phyloP scores from a whole-genome alignment of 2,113 vertebrate genomes.

The Gymnocephalus cernua region DNA sequence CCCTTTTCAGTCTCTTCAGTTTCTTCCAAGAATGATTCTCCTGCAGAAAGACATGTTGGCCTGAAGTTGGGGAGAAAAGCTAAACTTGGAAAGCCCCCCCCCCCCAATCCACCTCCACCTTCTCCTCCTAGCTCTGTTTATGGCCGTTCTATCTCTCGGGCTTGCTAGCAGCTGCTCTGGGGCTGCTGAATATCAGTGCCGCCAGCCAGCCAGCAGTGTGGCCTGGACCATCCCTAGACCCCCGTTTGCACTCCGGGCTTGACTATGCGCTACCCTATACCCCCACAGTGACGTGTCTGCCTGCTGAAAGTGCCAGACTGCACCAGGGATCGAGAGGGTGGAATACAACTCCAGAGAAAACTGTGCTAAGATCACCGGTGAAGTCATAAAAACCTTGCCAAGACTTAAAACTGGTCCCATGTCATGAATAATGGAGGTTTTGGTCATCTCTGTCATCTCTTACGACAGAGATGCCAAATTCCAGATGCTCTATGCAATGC shows the following conservation, averaged over 20 bases:
- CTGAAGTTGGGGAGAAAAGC: neutral
- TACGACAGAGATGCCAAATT: conserved; percentile 35
- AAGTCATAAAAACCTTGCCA: conserved; percentile 47
- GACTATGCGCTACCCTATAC: conserved; percentile 58
- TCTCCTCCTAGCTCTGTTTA: conserved; percentile 36
- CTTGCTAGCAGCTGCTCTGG: conserved; percentile 75
- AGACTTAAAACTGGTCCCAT: conserved; percentile 27
- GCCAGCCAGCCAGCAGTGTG: conserved; percentile 11
- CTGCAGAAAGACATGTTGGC: neutral
- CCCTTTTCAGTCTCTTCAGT: neutral
- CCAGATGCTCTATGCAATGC: conserved; percentile 45
- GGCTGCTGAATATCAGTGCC: conserved; percentile 71
- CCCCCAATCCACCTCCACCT: neutral
- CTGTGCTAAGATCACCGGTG: conserved; percentile 27
- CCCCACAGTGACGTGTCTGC: conserved; percentile 45
- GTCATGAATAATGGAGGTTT: conserved; percentile 28
- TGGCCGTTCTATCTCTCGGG: conserved; percentile 19
- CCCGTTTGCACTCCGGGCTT: conserved; percentile 23
- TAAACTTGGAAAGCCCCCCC: neutral
- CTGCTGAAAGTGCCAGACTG: conserved; percentile 45
- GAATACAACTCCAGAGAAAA: conserved; percentile 18
- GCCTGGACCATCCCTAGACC: conserved; percentile 29
- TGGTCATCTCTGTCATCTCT: too few relatives aligned
- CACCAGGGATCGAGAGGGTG: conserved; percentile 15
- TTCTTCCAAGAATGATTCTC: neutral